Evolutionary conservation across 2,797 vertebrate genomes (phyloP).

Genomic region (Denticeps clupeoides): DNA sequence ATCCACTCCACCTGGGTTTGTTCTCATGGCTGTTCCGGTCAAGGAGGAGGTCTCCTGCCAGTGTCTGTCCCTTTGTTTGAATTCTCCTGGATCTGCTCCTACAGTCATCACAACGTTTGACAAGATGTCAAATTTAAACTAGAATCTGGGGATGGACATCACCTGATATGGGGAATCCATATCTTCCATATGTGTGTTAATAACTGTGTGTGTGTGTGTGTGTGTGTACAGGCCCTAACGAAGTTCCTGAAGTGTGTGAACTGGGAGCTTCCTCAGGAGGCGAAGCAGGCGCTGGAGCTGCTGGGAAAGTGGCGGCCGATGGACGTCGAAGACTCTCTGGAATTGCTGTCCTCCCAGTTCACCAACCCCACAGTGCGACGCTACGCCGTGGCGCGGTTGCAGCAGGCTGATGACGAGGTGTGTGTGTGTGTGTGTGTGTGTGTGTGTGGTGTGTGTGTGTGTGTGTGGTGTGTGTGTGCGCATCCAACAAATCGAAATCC

Average conservation of each 20-base stretch:
- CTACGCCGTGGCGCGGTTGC: conserved; percentile 84
- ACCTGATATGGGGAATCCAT: too few relatives aligned
- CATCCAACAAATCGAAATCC: not conserved
- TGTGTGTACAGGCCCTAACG: conserved; percentile 74
- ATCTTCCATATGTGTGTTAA: not conserved
- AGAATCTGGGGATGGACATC: too few relatives aligned
- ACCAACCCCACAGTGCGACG: conserved; percentile 86
- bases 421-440: not conserved
- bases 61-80: too few relatives aligned
- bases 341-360: conserved; percentile 89
- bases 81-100: too few relatives aligned
- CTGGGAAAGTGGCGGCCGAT: conserved; percentile 95
- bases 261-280: conserved; percentile 94
- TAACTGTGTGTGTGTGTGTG: not conserved
- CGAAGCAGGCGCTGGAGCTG: conserved; percentile 91
- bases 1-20: too few relatives aligned
- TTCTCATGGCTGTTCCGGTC: too few relatives aligned
- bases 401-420: conserved; percentile 96
- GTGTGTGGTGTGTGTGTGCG: not conserved
- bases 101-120: too few relatives aligned
- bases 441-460: not conserved
- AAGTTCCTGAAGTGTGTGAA: conserved; percentile 99
- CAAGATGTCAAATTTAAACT: too few relatives aligned
- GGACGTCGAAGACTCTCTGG: conserved; percentile 94
- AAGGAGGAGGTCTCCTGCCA: too few relatives aligned